These are phyloP conservation scores for Calliopum simillimum DNA, from an alignment of 2,888 invertebrate species.

Conservation along the genomic window DNA sequence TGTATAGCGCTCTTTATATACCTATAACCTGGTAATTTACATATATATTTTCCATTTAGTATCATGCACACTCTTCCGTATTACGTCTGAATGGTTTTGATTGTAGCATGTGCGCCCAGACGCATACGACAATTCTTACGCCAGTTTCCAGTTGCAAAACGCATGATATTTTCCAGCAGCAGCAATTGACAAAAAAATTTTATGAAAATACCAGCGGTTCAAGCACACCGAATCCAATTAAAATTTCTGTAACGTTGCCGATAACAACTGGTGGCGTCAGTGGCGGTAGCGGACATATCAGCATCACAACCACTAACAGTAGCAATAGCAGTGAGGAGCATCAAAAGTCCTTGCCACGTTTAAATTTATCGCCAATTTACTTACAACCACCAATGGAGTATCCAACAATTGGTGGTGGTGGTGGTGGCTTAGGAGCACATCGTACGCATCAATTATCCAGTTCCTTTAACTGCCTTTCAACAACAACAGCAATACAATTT, in stretches of 20 bases:
- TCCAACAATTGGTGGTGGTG: constrained; percentile 21
- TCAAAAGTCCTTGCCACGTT: constrained; percentile 52
- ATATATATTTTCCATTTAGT: constrained; percentile 56
- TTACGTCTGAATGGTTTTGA: constrained; percentile 71
- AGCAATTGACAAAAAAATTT: constrained; percentile 36
- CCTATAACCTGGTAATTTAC: too few species aligned
- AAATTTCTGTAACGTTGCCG: constrained; percentile 56
- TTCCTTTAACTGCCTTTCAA: constrained; percentile 60
- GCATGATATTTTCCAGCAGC: constrained; percentile 27
- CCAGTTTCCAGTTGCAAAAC: constrained; percentile 46
- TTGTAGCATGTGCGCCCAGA: constrained; percentile 68
- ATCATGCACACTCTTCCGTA: constrained; percentile 71
- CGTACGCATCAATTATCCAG: constrained; percentile 56
- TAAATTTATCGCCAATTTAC: constrained; percentile 59
- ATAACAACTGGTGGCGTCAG: constrained; percentile 25
- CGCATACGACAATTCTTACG: constrained; percentile 8
- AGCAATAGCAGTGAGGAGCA: constrained; percentile 43
- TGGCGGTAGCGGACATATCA: constrained; percentile 28
- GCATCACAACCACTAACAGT: constrained; percentile 11
- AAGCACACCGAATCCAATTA: constrained; percentile 53
- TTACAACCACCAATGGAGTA: constrained; percentile 56
- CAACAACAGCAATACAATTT: constrained; percentile 31
- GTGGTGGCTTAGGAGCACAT: constrained; percentile 43
- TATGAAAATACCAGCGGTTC: constrained; percentile 42
- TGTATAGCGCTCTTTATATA: too few species aligned